Conservation (phyloP, 2,113 vertebrate species). For the Pluvialis apricaria region DNA sequence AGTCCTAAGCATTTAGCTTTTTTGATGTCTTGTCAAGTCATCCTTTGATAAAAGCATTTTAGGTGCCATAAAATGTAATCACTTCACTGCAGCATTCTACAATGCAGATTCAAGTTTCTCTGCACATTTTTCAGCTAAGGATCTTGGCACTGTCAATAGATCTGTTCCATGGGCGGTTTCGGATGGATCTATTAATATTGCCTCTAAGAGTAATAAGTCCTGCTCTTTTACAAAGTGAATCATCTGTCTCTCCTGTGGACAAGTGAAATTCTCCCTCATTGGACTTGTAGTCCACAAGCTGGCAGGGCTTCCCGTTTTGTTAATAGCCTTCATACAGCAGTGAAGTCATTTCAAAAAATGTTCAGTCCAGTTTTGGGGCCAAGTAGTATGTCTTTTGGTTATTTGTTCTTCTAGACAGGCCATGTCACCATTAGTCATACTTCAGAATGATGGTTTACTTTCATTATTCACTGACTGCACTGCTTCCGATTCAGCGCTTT, state of each 20-base stretch:
- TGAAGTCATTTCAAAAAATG: constrained; percentile 26
- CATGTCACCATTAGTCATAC: constrained; percentile 51
- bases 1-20: constrained; percentile 49
- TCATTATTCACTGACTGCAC: constrained; percentile 53
- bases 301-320: constrained; percentile 9
- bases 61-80: constrained; percentile 42
- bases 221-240: constrained; percentile 21
- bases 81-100: constrained; percentile 29
- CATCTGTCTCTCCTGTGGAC: constrained; percentile 35
- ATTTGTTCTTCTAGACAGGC: constrained; percentile 50
- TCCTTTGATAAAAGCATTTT: constrained; percentile 61
- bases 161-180: constrained; percentile 2
- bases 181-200: constrained; percentile 51
- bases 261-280: constrained; percentile 18
- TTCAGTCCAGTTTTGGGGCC: constrained; percentile 38
- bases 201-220: constrained; percentile 26
- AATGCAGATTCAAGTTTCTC: constrained; percentile 48
- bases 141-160: constrained; percentile 24
- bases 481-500: constrained; percentile 21
- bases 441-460: constrained; percentile 48
- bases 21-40: constrained; percentile 48
- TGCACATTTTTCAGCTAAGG: constrained; percentile 28
- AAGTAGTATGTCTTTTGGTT: constrained; percentile 45
- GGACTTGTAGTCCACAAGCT: background rate
- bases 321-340: background rate